Evolutionary conservation across 2,797 vertebrate species (phyloP), one percentile per base, ranked within the genome.

Genomic region (Crax fasciolata): DNA sequence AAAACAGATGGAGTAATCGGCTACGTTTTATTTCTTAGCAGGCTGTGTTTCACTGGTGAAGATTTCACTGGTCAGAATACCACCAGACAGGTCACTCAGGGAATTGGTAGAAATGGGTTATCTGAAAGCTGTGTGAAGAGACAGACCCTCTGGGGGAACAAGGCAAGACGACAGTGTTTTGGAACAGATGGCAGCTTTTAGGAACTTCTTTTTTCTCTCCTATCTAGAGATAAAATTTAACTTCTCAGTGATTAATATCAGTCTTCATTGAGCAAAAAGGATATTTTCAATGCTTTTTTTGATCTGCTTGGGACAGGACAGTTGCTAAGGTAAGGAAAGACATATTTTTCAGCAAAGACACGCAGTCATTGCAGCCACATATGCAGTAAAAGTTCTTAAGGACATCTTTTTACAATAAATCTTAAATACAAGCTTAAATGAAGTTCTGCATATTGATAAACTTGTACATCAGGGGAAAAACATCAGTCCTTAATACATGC

Each of bases 121-220:
- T 17, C 27, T 89, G 39, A 90, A 85, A 85, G n/a, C 17, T 73
- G 19, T 66, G 38, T 55, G 62, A 6, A 24, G 61, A 73, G 39
- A n/a, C 9, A 6, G n/a, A 35, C 0, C 0, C 63, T 81, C 67
- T 14, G 6, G 24, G 27, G 24, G 11, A 55, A 7, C 3, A 20
- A 86, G 14, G 24, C 61, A 81, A 84, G 30, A 27, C 62, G 13
- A 25, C 11, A 68, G 43, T 76, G 27, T 54, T 88, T 81, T 65
- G 46, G 57, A 81, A 90, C 48, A 86, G 35, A 84, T 25, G 15
- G 24, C 21, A 44, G 30, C 13, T 46, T 27, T 46, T n/a, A 65
- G 7, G 9, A 44, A 65, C 62, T n/a, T 81, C 43, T 75, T 74
- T 21, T 57, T 90, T 92, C 38, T 71, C 24, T 90, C 16, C 49